Conservation (phyloP, 2,888 invertebrate species). For the Julus scandinavius region DNA sequence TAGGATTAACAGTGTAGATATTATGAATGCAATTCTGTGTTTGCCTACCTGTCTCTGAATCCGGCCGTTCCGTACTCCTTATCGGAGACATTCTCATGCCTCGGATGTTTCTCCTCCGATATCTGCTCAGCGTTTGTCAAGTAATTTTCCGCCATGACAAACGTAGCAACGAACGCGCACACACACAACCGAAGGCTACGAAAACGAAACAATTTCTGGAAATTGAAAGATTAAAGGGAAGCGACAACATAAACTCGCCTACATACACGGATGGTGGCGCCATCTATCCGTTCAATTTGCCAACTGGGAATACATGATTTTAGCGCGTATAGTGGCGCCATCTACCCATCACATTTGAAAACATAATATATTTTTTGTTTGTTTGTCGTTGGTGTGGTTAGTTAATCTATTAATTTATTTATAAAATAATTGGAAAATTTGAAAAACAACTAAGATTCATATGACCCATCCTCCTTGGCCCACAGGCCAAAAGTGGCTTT, state of each 20-base stretch:
- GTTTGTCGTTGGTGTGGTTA: too few species aligned
- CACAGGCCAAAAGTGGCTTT: too few species aligned
- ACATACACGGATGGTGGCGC: too few species aligned
- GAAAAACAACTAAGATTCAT: too few species aligned
- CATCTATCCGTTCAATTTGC: too few species aligned
- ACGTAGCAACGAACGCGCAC: not conserved
- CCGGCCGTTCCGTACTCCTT: slow-evolving; percentile 69
- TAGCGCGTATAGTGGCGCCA: not conserved
- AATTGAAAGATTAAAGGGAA: not conserved
- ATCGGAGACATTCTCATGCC: not conserved
- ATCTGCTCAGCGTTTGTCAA: not conserved
- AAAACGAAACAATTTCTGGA: not conserved
- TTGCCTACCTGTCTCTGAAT: slow-evolving; percentile 67
- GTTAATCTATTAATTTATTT: too few species aligned
- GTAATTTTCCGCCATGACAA: not conserved
- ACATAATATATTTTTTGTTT: too few species aligned
- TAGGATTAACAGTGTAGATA: too few species aligned
- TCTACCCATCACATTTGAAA: not conserved
- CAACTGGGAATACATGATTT: too few species aligned
- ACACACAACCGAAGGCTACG: not conserved
- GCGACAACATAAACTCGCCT: too few species aligned
- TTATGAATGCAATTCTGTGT: not conserved
- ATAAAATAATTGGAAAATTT: too few species aligned
- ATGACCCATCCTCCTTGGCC: too few species aligned
- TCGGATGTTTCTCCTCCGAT: slow-evolving; percentile 49